Evolutionary conservation across 2,113 vertebrate species (phyloP).

Genomic region (Scatophagus argus): DNA sequence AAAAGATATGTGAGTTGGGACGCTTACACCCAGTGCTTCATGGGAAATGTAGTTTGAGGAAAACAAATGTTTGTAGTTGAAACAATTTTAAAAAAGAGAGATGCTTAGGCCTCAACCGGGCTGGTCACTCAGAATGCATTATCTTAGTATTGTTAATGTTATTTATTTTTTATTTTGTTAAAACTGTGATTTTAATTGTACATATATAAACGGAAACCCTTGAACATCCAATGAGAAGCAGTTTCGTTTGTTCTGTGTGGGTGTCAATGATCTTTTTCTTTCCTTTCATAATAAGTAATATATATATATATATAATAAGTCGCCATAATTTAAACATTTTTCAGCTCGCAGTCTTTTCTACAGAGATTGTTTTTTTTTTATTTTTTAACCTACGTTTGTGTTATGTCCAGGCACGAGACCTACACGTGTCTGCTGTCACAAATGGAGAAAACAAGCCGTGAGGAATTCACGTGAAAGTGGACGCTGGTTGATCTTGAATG

Average conservation of each 20-base stretch:
- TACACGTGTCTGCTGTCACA: too few species aligned
- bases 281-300: too few species aligned
- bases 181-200: constrained; percentile 83
- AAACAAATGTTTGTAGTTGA: constrained; percentile 57
- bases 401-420: too few species aligned
- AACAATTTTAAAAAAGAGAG: constrained; percentile 36
- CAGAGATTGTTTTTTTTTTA: too few species aligned
- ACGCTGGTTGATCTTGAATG: too few species aligned
- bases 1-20: constrained; percentile 50
- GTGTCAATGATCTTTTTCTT: neutral
- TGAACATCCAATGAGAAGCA: constrained; percentile 58
- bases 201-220: constrained; percentile 77
- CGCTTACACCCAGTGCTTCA: constrained; percentile 59
- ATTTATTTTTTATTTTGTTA: constrained; percentile 86
- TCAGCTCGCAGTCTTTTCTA: too few species aligned
- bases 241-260: constrained; percentile 41
- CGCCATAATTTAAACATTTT: too few species aligned
- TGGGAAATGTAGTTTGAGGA: constrained; percentile 64
- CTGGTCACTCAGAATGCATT: constrained; percentile 74
- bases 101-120: constrained; percentile 62
- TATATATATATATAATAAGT: too few species aligned
- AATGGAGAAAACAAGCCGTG: too few species aligned
- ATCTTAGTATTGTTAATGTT: constrained; percentile 83
- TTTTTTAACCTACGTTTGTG: too few species aligned
- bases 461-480: too few species aligned